Conservation (phyloP, 2,888 invertebrate genomes). For the Heliconius sara region DNA sequence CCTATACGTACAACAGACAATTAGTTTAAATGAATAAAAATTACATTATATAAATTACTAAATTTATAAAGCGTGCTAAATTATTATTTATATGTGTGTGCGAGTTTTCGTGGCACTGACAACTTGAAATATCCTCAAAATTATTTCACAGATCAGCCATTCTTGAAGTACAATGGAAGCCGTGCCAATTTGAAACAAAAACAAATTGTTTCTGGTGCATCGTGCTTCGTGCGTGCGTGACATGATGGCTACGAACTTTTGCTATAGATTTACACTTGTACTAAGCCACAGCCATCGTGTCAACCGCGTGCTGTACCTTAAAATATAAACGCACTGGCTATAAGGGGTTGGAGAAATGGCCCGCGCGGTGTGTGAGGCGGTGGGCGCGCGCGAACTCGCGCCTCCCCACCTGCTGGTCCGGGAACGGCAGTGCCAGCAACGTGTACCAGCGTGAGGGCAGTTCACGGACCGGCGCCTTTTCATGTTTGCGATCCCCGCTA, state of each 20-base stretch:
- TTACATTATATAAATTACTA: neutral
- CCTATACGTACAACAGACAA: neutral
- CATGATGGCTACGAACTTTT: slow-evolving; percentile 64
- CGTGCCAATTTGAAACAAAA: slow-evolving; percentile 24
- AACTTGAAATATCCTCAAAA: neutral
- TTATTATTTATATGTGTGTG: slow-evolving; percentile 23
- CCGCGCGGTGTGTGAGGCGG: slow-evolving; percentile 89
- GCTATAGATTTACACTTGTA: neutral
- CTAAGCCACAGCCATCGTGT: slow-evolving; percentile 67
- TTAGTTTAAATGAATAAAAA: neutral
- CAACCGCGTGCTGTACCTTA: slow-evolving; percentile 72
- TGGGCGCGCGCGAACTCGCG: slow-evolving; percentile 91
- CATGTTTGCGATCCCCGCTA: slow-evolving; percentile 65
- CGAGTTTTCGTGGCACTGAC: neutral
- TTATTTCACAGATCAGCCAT: slow-evolving; percentile 17
- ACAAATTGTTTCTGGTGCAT: slow-evolving; percentile 38
- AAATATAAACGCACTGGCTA: slow-evolving; percentile 81
- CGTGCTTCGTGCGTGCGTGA: slow-evolving; percentile 53
- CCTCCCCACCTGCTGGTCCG: slow-evolving; percentile 95
- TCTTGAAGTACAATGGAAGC: slow-evolving; percentile 6
- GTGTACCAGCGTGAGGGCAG: slow-evolving; percentile 95
- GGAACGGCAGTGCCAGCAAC: slow-evolving; percentile 94
- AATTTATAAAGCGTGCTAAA: slow-evolving; percentile 37
- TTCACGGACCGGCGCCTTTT: slow-evolving; percentile 77
- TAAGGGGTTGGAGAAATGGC: slow-evolving; percentile 94